Evolutionary conservation across 2,888 invertebrate genomes (phyloP), one percentile per base, ranked within the genome.

Genomic region (Tachystola acroxantha): DNA sequence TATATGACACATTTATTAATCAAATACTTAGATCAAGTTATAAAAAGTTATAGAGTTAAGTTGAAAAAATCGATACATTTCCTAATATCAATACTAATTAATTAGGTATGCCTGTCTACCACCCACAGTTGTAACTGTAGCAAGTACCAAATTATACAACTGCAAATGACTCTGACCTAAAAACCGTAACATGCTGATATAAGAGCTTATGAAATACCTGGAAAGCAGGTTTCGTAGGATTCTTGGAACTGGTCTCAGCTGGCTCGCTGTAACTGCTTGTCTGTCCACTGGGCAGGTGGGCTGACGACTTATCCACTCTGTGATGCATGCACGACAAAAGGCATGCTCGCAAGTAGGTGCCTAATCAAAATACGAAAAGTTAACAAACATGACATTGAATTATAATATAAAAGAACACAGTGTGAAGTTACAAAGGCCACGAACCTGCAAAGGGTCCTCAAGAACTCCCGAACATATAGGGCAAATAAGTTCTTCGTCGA

Each of bases 291-390:
- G 98, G 68, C 98, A 98, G 22, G 96, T 97, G 10, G 96, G 96
- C 73, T 97, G 97, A 34, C 96, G 91, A 48, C 94, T 94, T 50
- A 98, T 91, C 98, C 98, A 98, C 81, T 97, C 96, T 44, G 94
- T 94, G 58, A 98, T 98, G 78, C 98, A 98, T 33, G 91, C 91
- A 57, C 93, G 91, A 76, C 98, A 98, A 82, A 98, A 98, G 38
- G 97, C 97, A 87, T 98, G 98, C 74, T 98, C 98, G 79, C 98
- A 98, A 57, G 93, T 92, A 34, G 96, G 96, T 36, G 97, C 97
- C 97, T 96, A 10, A n/a, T n/a, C 24, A 24, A 24, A 24, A 24
- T 1, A n/a, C n/a, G 2, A n/a, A n/a, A 24, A 10, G 74, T 27
- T 11, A 16, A 49, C 44, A 38, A 43, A 56, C 40, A 39, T 40